Conservation (phyloP, 2,797 vertebrate species). For the Onychomys torridus region DNA sequence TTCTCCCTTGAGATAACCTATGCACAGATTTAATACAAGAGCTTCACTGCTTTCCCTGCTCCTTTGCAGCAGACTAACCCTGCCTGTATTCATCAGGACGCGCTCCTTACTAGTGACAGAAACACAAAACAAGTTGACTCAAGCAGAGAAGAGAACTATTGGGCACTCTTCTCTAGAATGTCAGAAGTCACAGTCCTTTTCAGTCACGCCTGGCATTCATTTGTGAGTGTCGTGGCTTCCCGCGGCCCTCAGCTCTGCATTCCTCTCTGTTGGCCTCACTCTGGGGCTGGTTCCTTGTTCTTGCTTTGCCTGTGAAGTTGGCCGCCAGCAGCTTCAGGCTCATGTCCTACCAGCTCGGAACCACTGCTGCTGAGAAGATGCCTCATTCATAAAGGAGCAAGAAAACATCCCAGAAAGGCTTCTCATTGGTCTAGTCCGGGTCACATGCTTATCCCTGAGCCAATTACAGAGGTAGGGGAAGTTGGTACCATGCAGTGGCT, state of each 20-base stretch:
- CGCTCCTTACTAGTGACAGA: background rate
- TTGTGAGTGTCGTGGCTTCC: background rate
- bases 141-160: background rate
- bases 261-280: background rate
- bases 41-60: background rate
- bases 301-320: background rate
- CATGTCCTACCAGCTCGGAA: background rate
- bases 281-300: background rate
- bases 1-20: background rate
- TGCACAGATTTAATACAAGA: background rate
- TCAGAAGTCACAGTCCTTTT: background rate
- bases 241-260: background rate
- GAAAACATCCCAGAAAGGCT: background rate
- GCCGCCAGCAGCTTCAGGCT: background rate
- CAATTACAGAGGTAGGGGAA: background rate
- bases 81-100: background rate
- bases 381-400: background rate
- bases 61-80: background rate
- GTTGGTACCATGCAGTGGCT: background rate
- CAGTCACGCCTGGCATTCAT: background rate
- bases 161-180: background rate
- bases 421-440: background rate
- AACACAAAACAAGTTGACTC: background rate
- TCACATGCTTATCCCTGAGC: background rate
- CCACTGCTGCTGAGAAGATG: background rate